These are phyloP conservation scores for Cryptus armator DNA, from an alignment of 2,888 invertebrate species.

Conservation along the genomic window DNA sequence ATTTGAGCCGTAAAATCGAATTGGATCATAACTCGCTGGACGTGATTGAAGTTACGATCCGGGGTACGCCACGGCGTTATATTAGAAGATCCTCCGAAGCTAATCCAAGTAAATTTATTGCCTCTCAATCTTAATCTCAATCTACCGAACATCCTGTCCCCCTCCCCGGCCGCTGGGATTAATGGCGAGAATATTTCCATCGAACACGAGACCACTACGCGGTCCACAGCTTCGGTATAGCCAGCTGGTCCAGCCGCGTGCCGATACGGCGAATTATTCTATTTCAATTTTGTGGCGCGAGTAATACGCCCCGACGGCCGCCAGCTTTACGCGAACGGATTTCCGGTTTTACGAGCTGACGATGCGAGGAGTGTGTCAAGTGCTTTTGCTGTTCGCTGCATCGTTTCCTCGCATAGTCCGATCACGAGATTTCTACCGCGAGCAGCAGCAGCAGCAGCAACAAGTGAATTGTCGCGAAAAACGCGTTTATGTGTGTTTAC, in stretches of 20 bases:
- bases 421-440: constrained; percentile 39
- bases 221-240: constrained; percentile 8
- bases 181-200: constrained; percentile 47
- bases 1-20: constrained; percentile 20
- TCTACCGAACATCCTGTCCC: constrained; percentile 23
- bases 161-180: not conserved
- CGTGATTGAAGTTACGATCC: constrained; percentile 18
- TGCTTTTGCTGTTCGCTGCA: not conserved
- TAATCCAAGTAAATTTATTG: constrained; percentile 21
- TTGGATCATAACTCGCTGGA: constrained; percentile 23
- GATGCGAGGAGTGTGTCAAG: constrained; percentile 12
- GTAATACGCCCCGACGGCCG: not conserved
- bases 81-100: constrained; percentile 20
- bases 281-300: constrained; percentile 41
- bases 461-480: constrained; percentile 46
- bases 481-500: constrained; percentile 6
- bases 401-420: constrained; percentile 31
- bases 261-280: constrained; percentile 40
- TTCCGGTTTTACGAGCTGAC: constrained; percentile 29
- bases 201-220: constrained; percentile 10
- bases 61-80: constrained; percentile 30
- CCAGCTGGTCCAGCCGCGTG: not conserved
- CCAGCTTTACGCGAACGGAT: constrained; percentile 22
- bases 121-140: constrained; percentile 52
- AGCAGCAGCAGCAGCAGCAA: constrained; percentile 28